Conservation (phyloP, 2,113 vertebrate species). For the Guaruba guarouba region DNA sequence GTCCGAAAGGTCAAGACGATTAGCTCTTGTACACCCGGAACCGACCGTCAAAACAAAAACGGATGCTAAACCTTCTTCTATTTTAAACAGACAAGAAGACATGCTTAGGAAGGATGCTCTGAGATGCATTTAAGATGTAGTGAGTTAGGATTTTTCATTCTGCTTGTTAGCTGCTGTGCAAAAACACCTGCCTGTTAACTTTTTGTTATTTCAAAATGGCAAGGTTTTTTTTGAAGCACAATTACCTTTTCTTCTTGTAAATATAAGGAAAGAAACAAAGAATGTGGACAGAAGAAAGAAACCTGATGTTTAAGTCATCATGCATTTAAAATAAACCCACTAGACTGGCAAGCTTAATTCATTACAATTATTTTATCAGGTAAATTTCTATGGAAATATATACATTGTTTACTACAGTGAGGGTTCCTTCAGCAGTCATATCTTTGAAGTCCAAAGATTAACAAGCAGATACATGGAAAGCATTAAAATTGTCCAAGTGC, state of each 20-base stretch:
- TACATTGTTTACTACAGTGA: slow-evolving; percentile 46
- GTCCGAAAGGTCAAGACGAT: slow-evolving; percentile 83
- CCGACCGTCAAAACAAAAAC: slow-evolving; percentile 76
- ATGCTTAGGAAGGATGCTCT: not conserved
- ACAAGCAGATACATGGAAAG: slow-evolving; percentile 44
- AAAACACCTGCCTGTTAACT: slow-evolving; percentile 2
- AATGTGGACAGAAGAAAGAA: slow-evolving; percentile 25
- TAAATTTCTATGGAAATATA: slow-evolving; percentile 69
- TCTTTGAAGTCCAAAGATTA: slow-evolving; percentile 49
- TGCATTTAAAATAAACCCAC: not conserved
- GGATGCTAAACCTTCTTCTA: slow-evolving; percentile 51
- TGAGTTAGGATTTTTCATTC: not conserved
- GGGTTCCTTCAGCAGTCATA: slow-evolving; percentile 52
- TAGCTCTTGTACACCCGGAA: slow-evolving; percentile 70
- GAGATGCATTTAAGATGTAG: not conserved
- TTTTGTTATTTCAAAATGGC: not conserved
- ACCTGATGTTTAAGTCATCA: slow-evolving; percentile 27
- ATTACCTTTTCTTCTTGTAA: not conserved
- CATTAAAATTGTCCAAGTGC: slow-evolving; percentile 55
- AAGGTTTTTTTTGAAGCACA: not conserved
- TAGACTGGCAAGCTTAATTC: slow-evolving; percentile 59
- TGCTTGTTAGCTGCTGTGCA: not conserved
- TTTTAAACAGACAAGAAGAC: slow-evolving; percentile 52
- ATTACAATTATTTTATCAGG: slow-evolving; percentile 68
- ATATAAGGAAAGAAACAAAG: not conserved